Conservation (phyloP, 2,113 vertebrate genomes). For the Phalacrocorax pelagicus region DNA sequence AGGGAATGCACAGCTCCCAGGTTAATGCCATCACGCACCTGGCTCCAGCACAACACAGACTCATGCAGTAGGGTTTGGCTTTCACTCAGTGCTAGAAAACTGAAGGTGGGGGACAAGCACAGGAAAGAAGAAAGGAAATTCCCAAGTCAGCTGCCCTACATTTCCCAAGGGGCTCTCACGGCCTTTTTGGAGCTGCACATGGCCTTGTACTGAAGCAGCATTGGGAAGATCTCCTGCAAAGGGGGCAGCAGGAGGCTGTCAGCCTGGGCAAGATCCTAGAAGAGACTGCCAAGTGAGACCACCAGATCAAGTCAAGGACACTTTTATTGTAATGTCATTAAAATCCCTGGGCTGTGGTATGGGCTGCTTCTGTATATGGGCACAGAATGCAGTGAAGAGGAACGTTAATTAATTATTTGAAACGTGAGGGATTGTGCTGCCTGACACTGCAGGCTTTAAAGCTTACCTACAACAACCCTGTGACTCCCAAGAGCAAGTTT, state of each 20-base stretch:
- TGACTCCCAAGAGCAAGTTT: background rate
- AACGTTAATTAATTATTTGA: conserved; percentile 3
- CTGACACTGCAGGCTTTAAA: background rate
- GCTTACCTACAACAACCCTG: background rate
- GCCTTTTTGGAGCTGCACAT: background rate
- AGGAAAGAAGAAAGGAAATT: background rate
- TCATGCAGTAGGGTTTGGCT: accelerated
- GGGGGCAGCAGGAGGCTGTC: background rate
- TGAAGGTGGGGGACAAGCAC: background rate
- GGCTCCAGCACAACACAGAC: background rate
- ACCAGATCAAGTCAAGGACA: background rate
- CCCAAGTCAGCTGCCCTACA: background rate
- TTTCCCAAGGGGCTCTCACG: background rate
- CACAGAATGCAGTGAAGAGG: conserved; percentile 10
- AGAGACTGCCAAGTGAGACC: background rate
- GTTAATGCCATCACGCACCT: background rate
- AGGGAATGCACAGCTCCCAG: background rate
- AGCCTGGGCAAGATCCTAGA: background rate
- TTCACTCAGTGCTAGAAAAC: background rate
- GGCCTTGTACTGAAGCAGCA: background rate
- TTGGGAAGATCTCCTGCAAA: background rate
- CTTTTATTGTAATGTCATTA: background rate
- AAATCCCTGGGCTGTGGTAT: background rate
- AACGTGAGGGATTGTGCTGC: background rate
- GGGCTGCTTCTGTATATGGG: conserved; percentile 13